Evolutionary conservation across 2,113 vertebrate genomes (phyloP).

Genomic region (Siniperca knerii): DNA sequence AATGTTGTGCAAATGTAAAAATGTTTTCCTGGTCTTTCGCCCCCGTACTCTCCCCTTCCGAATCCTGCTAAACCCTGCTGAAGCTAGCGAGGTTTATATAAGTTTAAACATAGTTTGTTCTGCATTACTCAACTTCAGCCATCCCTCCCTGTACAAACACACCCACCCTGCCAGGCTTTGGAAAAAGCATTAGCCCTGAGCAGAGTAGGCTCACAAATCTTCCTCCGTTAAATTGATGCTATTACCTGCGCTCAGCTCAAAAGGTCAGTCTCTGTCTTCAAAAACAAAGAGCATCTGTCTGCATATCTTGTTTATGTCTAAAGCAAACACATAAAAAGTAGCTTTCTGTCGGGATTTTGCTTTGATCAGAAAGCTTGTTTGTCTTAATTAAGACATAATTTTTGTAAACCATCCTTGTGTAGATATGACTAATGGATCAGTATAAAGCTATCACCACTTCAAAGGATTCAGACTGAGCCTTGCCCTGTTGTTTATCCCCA

Average conservation of each 20-base stretch:
- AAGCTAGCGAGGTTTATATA: constrained; percentile 49
- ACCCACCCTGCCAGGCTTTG: constrained; percentile 22
- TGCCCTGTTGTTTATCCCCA: not conserved
- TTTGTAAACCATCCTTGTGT: not conserved
- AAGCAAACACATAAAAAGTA: constrained; percentile 39
- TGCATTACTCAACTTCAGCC: constrained; percentile 29
- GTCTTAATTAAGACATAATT: constrained; percentile 27
- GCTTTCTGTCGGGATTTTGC: constrained; percentile 17
- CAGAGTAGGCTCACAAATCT: constrained; percentile 58
- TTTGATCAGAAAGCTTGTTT: constrained; percentile 63
- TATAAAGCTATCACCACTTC: constrained; percentile 27
- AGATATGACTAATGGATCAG: constrained; percentile 14
- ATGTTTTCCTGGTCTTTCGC: constrained; percentile 46
- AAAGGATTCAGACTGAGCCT: constrained; percentile 31
- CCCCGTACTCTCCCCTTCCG: constrained; percentile 7
- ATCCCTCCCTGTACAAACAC: constrained; percentile 23
- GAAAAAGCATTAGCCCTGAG: constrained; percentile 27
- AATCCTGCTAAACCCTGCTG: constrained; percentile 36
- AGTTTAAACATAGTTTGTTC: constrained; percentile 60
- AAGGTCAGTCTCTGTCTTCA: constrained; percentile 66
- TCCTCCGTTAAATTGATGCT: constrained; percentile 61
- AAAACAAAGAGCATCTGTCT: constrained; percentile 72
- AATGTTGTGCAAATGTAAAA: constrained; percentile 44
- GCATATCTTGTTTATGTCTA: constrained; percentile 50
- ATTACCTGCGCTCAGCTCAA: constrained; percentile 68